Evolutionary conservation across 92 coral and sea anemone genomes (phyloP).

Genomic region (Parazoanthus swiftii): DNA sequence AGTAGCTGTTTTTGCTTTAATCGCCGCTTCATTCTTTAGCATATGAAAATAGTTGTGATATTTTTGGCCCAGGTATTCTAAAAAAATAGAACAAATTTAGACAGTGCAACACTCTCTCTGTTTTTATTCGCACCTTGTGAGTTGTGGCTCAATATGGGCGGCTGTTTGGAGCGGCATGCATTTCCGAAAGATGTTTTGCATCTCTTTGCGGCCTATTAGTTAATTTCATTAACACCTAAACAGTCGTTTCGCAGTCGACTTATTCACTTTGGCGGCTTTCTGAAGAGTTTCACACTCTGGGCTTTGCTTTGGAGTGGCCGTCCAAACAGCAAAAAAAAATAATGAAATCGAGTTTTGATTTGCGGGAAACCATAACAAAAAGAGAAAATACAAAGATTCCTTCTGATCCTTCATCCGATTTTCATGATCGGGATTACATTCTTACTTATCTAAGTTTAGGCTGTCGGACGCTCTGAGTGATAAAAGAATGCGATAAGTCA

Average conservation of each 20-base stretch:
- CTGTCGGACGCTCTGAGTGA: not conserved
- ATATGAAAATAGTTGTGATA: not conserved
- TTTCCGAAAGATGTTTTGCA: conserved; percentile 27
- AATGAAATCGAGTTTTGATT: conserved; percentile 21
- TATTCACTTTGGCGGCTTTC: conserved; percentile 42
- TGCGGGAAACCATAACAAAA: conserved; percentile 23
- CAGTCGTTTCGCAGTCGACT: conserved; percentile 18
- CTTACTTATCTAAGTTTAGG: not conserved
- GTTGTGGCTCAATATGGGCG: not conserved
- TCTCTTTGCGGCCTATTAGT: conserved; percentile 39
- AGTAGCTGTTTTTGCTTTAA: not conserved
- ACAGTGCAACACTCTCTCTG: not conserved
- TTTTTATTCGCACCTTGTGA: conserved; percentile 2
- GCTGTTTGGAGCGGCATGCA: conserved; percentile 14
- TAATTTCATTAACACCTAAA: conserved; percentile 47
- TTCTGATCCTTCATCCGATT: not conserved
- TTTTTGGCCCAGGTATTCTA: not conserved
- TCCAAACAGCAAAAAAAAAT: conserved; percentile 20
- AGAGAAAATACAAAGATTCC: not conserved
- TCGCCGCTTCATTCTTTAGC: not conserved
- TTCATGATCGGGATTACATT: not conserved
- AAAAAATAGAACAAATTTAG: no score
- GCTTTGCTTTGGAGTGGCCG: conserved; percentile 15
- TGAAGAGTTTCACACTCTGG: conserved; percentile 32
- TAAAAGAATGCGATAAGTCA: not conserved